Conservation (phyloP, 2,888 invertebrate species). For the Phlogophora meticulosa region DNA sequence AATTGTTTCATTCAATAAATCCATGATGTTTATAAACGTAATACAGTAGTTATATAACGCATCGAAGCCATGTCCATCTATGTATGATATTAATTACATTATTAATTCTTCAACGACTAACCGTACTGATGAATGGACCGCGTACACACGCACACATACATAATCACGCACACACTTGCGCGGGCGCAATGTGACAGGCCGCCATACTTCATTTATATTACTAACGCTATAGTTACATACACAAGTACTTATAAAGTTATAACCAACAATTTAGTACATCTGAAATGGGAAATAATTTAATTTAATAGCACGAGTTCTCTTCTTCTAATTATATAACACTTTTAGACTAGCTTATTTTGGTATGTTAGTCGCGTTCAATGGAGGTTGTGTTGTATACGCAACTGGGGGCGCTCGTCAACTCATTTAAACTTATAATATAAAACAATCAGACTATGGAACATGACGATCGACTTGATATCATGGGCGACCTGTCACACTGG, state of each 20-base stretch:
- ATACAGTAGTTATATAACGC: slow-evolving; percentile 86
- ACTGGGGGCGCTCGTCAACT: slow-evolving; percentile 48
- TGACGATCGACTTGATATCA: slow-evolving; percentile 35
- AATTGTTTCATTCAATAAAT: slow-evolving; percentile 89
- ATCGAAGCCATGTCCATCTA: slow-evolving; percentile 84
- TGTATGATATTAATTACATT: slow-evolving; percentile 83
- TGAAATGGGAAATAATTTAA: slow-evolving; percentile 50
- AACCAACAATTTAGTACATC: slow-evolving; percentile 42
- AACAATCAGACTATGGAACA: slow-evolving; percentile 55
- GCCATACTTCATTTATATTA: slow-evolving; percentile 58
- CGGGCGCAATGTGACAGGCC: slow-evolving; percentile 64
- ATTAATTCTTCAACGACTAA: slow-evolving; percentile 73
- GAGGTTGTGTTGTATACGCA: slow-evolving; percentile 31
- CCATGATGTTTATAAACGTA: slow-evolving; percentile 89
- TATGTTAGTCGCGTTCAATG: slow-evolving; percentile 45
- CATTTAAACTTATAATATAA: slow-evolving; percentile 60
- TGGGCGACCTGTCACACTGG: slow-evolving; percentile 63
- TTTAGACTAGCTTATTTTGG: slow-evolving; percentile 67
- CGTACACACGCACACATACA: slow-evolving; percentile 63
- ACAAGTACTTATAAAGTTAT: slow-evolving; percentile 31
- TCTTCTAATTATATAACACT: slow-evolving; percentile 49
- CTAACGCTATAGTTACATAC: slow-evolving; percentile 46
- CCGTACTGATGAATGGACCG: slow-evolving; percentile 70
- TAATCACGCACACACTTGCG: slow-evolving; percentile 62
- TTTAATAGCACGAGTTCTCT: slow-evolving; percentile 49